phyloP scores from a whole-genome alignment of 2,888 invertebrate species.

The Emmelina monodactyla region DNA sequence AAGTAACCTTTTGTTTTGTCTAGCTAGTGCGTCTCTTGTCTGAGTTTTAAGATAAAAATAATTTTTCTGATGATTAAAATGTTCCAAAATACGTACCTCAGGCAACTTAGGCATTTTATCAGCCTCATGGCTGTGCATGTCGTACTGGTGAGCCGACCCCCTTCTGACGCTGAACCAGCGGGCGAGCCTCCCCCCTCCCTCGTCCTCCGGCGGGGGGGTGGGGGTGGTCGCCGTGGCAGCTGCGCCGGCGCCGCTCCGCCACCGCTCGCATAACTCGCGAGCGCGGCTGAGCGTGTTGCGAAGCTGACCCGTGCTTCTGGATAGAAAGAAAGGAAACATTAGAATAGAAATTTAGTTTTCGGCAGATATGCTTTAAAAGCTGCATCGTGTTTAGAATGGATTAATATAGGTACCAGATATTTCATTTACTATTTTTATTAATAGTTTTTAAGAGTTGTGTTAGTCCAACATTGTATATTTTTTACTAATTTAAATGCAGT shows the following conservation, averaged over 20 bases:
- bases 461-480: too few relatives aligned
- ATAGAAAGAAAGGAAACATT: slow-evolving; percentile 17
- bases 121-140: slow-evolving; percentile 62
- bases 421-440: too few relatives aligned
- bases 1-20: too few relatives aligned
- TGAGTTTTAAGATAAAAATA: too few relatives aligned
- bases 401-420: too few relatives aligned
- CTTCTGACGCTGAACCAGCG: slow-evolving; percentile 90
- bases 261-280: slow-evolving; percentile 83
- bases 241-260: slow-evolving; percentile 60
- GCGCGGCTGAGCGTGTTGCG: slow-evolving; percentile 84
- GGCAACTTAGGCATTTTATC: slow-evolving; percentile 82
- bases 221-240: slow-evolving; percentile 33
- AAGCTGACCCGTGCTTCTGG: slow-evolving; percentile 78
- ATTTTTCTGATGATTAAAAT: too few relatives aligned
- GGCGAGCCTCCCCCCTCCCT: slow-evolving; percentile 78
- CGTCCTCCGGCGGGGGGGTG: slow-evolving; percentile 59
- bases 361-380: too few relatives aligned
- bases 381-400: too few relatives aligned
- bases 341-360: too few relatives aligned
- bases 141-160: slow-evolving; percentile 84
- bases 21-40: too few relatives aligned
- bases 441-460: too few relatives aligned
- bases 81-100: slow-evolving; percentile 76
- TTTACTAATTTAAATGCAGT: too few relatives aligned